Percentiles rank a stretch among this genome's conserved stretches.
These are phyloP conservation scores for Atherinomorus stipes DNA, from an alignment of 2,113 vertebrate species.

Conservation along the genomic window DNA sequence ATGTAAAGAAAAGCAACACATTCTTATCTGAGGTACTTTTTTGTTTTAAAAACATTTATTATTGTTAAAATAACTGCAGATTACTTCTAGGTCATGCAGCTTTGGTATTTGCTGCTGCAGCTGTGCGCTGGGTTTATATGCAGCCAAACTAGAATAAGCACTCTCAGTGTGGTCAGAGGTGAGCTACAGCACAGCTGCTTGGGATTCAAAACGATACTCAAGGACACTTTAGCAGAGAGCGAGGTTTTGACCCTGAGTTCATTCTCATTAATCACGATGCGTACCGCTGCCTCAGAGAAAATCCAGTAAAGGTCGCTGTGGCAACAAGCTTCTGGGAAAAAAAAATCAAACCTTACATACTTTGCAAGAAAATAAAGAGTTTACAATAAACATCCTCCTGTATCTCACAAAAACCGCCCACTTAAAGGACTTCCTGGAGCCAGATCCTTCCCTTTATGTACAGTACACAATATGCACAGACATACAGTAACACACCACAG, in stretches of 20 bases:
- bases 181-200: conserved; percentile 27
- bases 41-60: too few relatives aligned
- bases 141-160: neutral
- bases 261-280: conserved; percentile 54
- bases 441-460: conserved; percentile 31
- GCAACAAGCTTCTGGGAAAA: neutral
- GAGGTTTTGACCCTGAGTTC: conserved; percentile 13
- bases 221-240: conserved; percentile 46
- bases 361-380: neutral
- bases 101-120: neutral
- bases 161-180: conserved; percentile 31
- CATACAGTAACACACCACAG: conserved; percentile 34
- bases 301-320: neutral
- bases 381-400: neutral
- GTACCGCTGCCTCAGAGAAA: conserved; percentile 16
- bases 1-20: neutral
- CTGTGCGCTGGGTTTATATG: neutral
- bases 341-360: neutral
- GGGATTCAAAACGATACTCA: conserved; percentile 26
- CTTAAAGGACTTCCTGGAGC: neutral
- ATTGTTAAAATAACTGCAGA: too few relatives aligned
- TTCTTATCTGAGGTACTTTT: too few relatives aligned
- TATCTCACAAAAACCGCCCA: too few relatives aligned
- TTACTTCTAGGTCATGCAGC: too few relatives aligned
- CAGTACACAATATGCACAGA: conserved; percentile 22